Conservation (phyloP, 2,113 vertebrate genomes). For the Otolemur garnettii region DNA sequence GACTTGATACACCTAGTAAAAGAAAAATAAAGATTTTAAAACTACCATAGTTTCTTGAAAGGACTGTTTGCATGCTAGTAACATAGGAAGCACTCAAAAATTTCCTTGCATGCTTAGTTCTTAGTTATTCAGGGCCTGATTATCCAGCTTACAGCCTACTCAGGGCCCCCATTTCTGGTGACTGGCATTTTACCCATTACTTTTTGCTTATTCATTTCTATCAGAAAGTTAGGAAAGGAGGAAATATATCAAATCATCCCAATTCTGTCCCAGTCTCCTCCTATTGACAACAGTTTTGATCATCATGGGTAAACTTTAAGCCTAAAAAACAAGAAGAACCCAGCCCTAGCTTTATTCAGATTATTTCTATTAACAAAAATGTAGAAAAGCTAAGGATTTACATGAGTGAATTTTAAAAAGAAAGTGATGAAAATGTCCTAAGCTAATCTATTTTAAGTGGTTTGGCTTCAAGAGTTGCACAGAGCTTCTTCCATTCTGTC, state of each 20-base stretch:
- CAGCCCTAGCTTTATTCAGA: background rate
- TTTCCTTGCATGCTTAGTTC: background rate
- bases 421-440: background rate
- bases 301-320: background rate
- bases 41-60: background rate
- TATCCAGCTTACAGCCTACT: background rate
- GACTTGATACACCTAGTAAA: slow-evolving; percentile 86
- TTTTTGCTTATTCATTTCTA: slow-evolving; percentile 2
- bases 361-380: background rate
- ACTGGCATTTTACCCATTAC: background rate
- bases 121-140: background rate
- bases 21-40: slow-evolving; percentile 4
- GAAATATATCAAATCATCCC: background rate
- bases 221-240: slow-evolving; percentile 10
- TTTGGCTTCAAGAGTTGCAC: background rate
- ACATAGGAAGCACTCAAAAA: background rate
- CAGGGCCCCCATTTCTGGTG: background rate
- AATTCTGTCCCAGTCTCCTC: background rate
- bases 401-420: background rate
- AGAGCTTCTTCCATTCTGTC: background rate
- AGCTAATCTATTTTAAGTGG: background rate
- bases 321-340: background rate
- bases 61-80: background rate
- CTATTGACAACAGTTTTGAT: background rate
- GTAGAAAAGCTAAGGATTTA: background rate